phyloP scores from a whole-genome alignment of 2,113 vertebrate species.

The Ranitomeya imitator region DNA sequence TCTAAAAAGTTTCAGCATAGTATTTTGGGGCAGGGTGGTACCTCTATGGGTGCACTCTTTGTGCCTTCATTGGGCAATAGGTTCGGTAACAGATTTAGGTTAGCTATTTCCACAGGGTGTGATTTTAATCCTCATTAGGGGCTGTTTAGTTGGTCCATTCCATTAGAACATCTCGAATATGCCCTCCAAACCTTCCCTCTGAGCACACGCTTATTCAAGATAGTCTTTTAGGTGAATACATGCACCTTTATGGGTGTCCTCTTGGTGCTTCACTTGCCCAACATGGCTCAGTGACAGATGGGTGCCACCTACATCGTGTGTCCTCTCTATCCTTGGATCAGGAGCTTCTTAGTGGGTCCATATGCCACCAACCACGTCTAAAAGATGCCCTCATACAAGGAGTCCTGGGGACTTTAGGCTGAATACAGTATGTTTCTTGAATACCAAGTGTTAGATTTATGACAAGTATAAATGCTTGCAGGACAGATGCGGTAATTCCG shows the following conservation, averaged over 20 bases:
- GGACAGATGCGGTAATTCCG: not conserved
- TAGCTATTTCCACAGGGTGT: too few species aligned
- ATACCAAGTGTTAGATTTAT: conserved; percentile 34
- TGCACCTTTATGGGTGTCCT: not conserved
- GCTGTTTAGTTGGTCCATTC: too few species aligned
- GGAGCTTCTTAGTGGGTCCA: not conserved
- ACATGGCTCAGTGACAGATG: not conserved
- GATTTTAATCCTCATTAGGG: too few species aligned
- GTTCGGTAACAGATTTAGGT: too few species aligned
- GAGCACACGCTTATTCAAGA: too few species aligned
- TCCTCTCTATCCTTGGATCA: not conserved
- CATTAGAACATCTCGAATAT: too few species aligned
- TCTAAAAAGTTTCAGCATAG: too few species aligned
- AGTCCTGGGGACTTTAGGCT: not conserved
- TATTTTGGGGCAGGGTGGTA: not conserved
- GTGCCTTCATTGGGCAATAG: not conserved
- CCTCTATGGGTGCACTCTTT: not conserved
- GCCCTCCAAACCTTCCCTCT: too few species aligned
- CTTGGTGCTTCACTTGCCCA: not conserved
- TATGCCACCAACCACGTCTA: not conserved
- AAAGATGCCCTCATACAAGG: not conserved
- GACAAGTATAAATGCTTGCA: not conserved
- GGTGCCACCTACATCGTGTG: too few species aligned
- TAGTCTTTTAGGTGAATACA: too few species aligned
- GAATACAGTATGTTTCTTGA: not conserved